Base-by-base conservation (phyloP, 2,113 vertebrate genomes). In the Thryonomys swinderianus region DNA sequence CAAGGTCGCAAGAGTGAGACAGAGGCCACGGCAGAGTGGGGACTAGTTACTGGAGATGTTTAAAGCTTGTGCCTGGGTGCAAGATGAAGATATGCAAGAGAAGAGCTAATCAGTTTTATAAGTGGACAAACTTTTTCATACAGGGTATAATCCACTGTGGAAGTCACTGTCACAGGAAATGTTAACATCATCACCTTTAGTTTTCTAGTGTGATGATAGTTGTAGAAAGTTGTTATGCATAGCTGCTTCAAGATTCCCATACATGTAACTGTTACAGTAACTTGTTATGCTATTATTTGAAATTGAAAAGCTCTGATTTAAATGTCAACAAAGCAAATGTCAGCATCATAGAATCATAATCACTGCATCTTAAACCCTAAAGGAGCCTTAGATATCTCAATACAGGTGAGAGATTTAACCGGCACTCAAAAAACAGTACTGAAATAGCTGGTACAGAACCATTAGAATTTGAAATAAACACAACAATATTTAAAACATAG, bases 321-420 rank as follows among this genome's bases (percentile, higher is more conserved):
- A 95, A 90, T 93, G 69, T 89, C 53, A 0, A 85, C 86, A 96
- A 91, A 96, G 93, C 95, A 96, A 97, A 95, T 97, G 90, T 97
- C 95, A 97, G 88, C 64, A 86, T 94, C 71, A 62, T 67, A 85
- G 88, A 94, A 73, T 89, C 93, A 85, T 94, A 91, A 87, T 87
- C 76, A 69, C 71, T 92, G 27, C 69, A 89, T 97, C 94, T 96
- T 78, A 91, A 37, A 96, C 20, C 48, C 79, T 71, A 53, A 86
- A 94, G 69, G 30, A 94, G 53, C 7, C 69, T 91, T 84, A 76
- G 51, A 64, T 94, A 95, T 81, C 80, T 96, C 88, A 93, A 20
- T 95, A 74, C 61, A 51, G 48, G 37, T 81, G 62, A 76, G 27
- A 40, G 48, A 13, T 66, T 80, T 62, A 90, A 45, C 80, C 85